Percentiles rank a stretch among this genome's conserved stretches.
These are phyloP conservation scores for Ameiurus melas DNA, from an alignment of 2,113 vertebrate genomes.

Conservation along the genomic window DNA sequence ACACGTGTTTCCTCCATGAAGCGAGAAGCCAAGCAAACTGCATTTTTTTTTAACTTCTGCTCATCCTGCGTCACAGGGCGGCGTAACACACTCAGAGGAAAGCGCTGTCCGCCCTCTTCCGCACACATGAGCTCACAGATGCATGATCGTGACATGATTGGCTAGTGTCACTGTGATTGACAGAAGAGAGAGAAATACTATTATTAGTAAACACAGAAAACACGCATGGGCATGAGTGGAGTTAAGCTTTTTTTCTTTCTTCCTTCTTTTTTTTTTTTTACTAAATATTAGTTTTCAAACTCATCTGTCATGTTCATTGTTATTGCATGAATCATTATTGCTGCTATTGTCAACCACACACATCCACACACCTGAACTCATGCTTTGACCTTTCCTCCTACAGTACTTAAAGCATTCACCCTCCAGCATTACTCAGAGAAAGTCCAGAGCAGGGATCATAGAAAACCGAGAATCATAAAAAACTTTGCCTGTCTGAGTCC, in stretches of 20 bases:
- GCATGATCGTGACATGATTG: background rate
- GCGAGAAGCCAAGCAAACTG: background rate
- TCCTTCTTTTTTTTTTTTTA: background rate
- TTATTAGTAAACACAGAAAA: background rate
- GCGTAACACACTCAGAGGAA: background rate
- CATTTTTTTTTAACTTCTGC: background rate
- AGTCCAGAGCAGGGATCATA: conserved; percentile 22
- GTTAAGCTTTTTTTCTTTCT: background rate
- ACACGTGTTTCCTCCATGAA: background rate
- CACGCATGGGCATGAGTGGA: background rate
- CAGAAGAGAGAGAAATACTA: background rate
- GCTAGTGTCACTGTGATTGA: background rate
- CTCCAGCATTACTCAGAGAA: background rate
- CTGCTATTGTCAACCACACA: background rate
- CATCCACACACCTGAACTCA: background rate
- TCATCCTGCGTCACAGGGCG: background rate
- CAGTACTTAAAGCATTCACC: background rate
- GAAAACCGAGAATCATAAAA: background rate
- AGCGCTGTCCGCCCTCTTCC: background rate
- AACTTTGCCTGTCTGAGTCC: conserved; percentile 24
- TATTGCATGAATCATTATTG: background rate
- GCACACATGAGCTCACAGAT: background rate
- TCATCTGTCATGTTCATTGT: background rate
- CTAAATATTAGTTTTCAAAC: background rate
- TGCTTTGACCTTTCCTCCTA: background rate